Evolutionary conservation across 2,888 invertebrate genomes (phyloP).

Genomic region (Nebria salina): DNA sequence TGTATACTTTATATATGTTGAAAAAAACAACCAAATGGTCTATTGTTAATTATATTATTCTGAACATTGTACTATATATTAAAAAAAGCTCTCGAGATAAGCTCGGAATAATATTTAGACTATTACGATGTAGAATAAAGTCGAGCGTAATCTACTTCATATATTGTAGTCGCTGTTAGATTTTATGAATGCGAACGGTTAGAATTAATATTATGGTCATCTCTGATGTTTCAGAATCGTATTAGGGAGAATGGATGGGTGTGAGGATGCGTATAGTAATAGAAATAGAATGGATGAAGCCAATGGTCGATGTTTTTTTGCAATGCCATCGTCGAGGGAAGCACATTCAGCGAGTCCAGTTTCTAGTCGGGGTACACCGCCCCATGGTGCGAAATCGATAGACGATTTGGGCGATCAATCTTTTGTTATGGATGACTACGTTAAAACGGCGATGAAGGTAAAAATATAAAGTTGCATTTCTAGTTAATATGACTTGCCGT

Average conservation of each 20-base stretch:
- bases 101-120: background rate
- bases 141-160: background rate
- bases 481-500: background rate
- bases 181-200: background rate
- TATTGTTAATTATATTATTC: no score
- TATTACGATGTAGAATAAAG: background rate
- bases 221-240: background rate
- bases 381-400: constrained; percentile 53
- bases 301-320: constrained; percentile 29
- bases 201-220: background rate
- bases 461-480: background rate
- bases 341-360: constrained; percentile 26
- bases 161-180: background rate
- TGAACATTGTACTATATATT: no score
- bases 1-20: no score
- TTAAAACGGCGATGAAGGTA: constrained; percentile 87
- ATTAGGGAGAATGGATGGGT: constrained; percentile 23
- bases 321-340: constrained; percentile 42
- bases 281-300: background rate
- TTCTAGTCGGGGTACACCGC: constrained; percentile 31
- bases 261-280: constrained; percentile 22
- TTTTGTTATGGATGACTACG: constrained; percentile 84
- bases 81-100: no score
- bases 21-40: no score
- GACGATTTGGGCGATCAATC: constrained; percentile 83